Conservation (phyloP, 2,888 invertebrate genomes). For the Branchipolynoe longqiensis region DNA sequence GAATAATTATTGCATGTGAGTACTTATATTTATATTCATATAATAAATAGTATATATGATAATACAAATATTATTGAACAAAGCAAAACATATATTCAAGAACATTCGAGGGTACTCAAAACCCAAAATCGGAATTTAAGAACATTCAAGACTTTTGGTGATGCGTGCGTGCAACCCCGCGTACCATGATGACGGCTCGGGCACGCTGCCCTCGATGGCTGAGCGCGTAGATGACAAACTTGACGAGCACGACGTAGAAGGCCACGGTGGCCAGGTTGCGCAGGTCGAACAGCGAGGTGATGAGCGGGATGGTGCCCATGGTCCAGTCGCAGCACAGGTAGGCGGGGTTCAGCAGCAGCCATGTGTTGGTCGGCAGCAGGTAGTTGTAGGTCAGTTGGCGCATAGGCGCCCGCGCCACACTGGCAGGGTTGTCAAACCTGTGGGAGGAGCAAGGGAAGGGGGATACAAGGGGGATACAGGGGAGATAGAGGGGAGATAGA, state of each 20-base stretch:
- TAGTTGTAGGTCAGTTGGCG: slow-evolving; percentile 96
- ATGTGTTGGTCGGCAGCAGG: slow-evolving; percentile 93
- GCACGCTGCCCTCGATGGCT: slow-evolving; percentile 80
- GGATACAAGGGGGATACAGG: too few relatives aligned
- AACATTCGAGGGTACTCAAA: too few relatives aligned
- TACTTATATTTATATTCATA: background rate
- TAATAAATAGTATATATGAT: background rate
- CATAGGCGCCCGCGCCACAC: slow-evolving; percentile 90
- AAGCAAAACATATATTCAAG: too few relatives aligned
- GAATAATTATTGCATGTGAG: too few relatives aligned
- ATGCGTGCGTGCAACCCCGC: too few relatives aligned
- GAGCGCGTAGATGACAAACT: slow-evolving; percentile 72
- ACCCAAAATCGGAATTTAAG: too few relatives aligned
- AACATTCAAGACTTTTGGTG: too few relatives aligned
- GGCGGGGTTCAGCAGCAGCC: slow-evolving; percentile 93
- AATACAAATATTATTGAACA: too few relatives aligned
- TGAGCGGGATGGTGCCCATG: slow-evolving; percentile 95
- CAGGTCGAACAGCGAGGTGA: slow-evolving; percentile 89
- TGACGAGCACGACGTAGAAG: slow-evolving; percentile 84
- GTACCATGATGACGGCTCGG: slow-evolving; percentile 87
- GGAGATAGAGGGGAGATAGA: too few relatives aligned
- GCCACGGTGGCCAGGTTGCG: slow-evolving; percentile 91
- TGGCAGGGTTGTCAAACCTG: slow-evolving; percentile 98
- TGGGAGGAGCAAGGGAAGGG: too few relatives aligned
- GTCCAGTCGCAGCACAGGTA: slow-evolving; percentile 99